phyloP scores from a whole-genome alignment of 2,113 vertebrate species.

The Scartelaos histophorus region DNA sequence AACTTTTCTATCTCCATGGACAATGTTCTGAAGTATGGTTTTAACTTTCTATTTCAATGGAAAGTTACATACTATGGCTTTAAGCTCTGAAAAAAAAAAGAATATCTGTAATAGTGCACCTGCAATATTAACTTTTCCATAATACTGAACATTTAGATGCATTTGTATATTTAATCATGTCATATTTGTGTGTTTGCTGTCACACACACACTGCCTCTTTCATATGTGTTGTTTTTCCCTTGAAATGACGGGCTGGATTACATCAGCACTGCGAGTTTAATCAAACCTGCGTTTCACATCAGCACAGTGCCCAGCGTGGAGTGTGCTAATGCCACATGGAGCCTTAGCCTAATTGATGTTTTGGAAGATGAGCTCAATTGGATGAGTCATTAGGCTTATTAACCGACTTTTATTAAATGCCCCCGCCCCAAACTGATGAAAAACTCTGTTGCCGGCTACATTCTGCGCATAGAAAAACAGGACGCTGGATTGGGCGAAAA shows the following conservation, averaged over 20 bases:
- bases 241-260: conserved; percentile 1
- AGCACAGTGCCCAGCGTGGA: neutral
- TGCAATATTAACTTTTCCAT: neutral
- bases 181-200: neutral
- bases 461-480: conserved; percentile 61
- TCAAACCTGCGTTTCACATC: conserved; percentile 7
- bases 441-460: conserved; percentile 38
- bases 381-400: conserved; percentile 66
- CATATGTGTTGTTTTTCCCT: neutral
- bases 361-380: conserved; percentile 59
- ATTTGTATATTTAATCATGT: neutral
- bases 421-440: conserved; percentile 33
- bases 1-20: too few species aligned
- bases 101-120: neutral
- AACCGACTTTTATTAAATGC: conserved; percentile 60
- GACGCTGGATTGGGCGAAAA: conserved; percentile 67
- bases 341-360: conserved; percentile 56
- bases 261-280: neutral
- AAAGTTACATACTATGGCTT: neutral
- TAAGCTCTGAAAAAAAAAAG: neutral
- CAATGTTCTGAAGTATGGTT: too few species aligned
- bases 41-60: too few species aligned
- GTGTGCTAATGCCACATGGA: conserved; percentile 17
- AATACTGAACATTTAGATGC: neutral
- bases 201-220: neutral